phyloP scores from a whole-genome alignment of 2,888 invertebrate genomes.

The Apamea anceps region DNA sequence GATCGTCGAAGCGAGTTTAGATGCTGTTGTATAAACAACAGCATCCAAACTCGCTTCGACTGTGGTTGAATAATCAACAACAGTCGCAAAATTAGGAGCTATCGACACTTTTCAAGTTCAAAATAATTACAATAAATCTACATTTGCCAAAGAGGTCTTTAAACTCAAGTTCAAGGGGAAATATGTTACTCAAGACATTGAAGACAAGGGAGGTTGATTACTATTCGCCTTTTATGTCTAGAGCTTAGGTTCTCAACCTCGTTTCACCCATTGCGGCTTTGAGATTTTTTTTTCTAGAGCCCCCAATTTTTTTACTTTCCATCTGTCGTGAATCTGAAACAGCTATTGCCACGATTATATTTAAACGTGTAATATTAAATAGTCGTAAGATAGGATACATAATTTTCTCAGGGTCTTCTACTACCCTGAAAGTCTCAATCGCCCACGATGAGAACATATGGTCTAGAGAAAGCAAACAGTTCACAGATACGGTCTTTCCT shows the following conservation, averaged over 20 bases:
- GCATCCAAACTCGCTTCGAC: no score
- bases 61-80: no score
- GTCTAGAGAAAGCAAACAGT: not conserved
- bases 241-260: not conserved
- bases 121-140: constrained; percentile 48
- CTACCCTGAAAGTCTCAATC: not conserved
- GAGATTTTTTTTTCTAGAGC: no score
- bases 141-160: constrained; percentile 40
- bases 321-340: not conserved
- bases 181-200: not conserved
- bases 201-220: not conserved
- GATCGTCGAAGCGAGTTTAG: constrained; percentile 28
- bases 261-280: no score
- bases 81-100: constrained; percentile 29
- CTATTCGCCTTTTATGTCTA: not conserved
- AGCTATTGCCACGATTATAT: not conserved
- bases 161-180: constrained; percentile 52
- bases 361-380: not conserved
- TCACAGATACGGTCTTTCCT: not conserved
- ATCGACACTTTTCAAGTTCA: constrained; percentile 44
- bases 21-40: constrained; percentile 45
- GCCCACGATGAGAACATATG: not conserved
- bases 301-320: not conserved
- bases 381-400: not conserved
- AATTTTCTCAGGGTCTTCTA: not conserved